These are phyloP conservation scores for Ovibos moschatus DNA, from an alignment of 2,113 vertebrate species.

Conservation along the genomic window DNA sequence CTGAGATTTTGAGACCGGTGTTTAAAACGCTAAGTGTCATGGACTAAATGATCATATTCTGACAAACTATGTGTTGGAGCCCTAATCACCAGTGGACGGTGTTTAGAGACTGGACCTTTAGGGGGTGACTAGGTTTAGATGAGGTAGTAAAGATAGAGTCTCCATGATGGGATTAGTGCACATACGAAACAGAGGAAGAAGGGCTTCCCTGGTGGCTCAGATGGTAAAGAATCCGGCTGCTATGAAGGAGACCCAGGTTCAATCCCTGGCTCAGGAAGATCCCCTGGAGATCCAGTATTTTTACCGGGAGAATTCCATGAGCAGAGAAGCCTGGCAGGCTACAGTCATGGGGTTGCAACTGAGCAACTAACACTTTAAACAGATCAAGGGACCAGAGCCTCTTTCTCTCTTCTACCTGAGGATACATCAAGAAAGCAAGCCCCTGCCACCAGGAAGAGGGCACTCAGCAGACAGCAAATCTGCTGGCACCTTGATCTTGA, in stretches of 20 bases:
- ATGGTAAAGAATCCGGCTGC: not conserved
- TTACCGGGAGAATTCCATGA: not conserved
- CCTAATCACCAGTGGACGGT: not conserved
- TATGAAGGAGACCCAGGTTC: not conserved
- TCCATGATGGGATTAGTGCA: not conserved
- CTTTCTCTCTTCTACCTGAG: not conserved
- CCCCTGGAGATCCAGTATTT: not conserved
- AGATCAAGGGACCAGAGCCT: not conserved
- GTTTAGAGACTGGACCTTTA: not conserved
- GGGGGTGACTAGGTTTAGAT: not conserved
- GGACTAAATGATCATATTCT: not conserved
- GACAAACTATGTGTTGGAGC: not conserved
- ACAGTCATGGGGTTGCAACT: rapidly evolving
- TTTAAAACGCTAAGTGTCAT: not conserved
- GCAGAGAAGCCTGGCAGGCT: not conserved
- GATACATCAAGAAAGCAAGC: not conserved
- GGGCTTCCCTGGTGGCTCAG: not conserved
- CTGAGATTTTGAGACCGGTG: not conserved
- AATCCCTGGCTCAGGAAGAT: not conserved
- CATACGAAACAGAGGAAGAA: not conserved
- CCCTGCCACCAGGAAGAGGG: not conserved
- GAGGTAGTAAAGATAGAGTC: not conserved
- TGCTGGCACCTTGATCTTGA: not conserved
- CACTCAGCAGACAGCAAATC: not conserved
- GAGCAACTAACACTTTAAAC: not conserved